Evolutionary conservation across 2,797 vertebrate species (phyloP).

Genomic region (Lepilemur ruficaudatus): DNA sequence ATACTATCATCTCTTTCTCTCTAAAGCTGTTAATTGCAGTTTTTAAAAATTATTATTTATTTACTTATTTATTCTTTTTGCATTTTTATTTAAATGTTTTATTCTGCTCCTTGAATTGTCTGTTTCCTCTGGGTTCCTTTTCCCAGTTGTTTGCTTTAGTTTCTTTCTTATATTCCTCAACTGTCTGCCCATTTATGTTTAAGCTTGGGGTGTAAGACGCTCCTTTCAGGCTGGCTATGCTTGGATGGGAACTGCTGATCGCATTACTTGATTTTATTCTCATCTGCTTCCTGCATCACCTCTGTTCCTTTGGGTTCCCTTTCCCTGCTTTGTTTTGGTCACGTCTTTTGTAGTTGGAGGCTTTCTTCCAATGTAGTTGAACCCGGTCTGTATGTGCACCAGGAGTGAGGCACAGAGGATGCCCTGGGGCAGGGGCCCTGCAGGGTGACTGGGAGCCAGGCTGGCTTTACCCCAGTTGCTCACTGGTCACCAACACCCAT

Average conservation of each 20-base stretch:
- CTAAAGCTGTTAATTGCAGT: not conserved
- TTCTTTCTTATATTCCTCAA: not conserved
- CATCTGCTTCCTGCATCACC: not conserved
- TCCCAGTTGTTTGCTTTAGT: not conserved
- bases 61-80: too few species aligned
- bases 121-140: not conserved
- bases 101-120: not conserved
- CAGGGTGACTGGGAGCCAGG: not conserved
- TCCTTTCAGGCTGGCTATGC: not conserved
- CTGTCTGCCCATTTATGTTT: not conserved
- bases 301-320: not conserved
- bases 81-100: not conserved
- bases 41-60: too few species aligned
- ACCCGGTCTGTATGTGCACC: not conserved
- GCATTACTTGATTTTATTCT: not conserved
- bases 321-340: not conserved
- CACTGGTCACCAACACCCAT: rapidly evolving
- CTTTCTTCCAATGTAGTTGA: not conserved
- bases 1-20: not conserved
- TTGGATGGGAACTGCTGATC: not conserved
- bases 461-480: too few species aligned
- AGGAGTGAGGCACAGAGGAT: not conserved
- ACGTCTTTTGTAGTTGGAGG: not conserved
- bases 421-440: not conserved
- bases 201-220: not conserved